Percentiles rank a stretch among this genome's conserved stretches.
These are phyloP conservation scores for Agrotis ipsilon DNA, from an alignment of 2,888 invertebrate genomes.

Conservation along the genomic window DNA sequence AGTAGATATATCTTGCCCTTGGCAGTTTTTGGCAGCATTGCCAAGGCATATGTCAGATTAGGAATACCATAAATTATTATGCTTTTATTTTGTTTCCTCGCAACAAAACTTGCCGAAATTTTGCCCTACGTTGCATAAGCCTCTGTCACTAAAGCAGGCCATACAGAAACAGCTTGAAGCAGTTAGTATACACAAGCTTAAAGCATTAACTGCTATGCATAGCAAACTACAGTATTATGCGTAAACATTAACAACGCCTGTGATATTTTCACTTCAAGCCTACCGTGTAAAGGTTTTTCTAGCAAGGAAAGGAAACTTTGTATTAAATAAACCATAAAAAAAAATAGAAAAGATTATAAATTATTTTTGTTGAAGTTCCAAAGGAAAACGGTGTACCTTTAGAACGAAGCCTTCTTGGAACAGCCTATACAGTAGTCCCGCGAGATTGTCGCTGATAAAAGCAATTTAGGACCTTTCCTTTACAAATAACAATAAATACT, in stretches of 20 bases:
- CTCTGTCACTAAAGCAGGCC: no score
- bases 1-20: neutral
- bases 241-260: no score
- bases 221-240: no score
- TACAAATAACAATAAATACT: constrained; percentile 1
- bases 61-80: constrained; percentile 2
- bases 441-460: constrained; percentile 31
- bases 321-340: neutral
- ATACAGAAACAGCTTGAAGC: no score
- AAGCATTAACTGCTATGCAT: no score
- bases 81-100: neutral
- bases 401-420: constrained; percentile 16
- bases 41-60: constrained; percentile 16
- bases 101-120: neutral
- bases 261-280: neutral
- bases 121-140: no score
- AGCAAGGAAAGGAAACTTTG: neutral
- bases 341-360: constrained; percentile 14
- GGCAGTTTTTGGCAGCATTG: constrained; percentile 15
- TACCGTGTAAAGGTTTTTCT: neutral
- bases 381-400: neutral
- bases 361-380: neutral
- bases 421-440: constrained; percentile 5
- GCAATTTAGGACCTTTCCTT: neutral
- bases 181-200: no score